Percentiles rank a stretch among this genome's conserved stretches.
These are phyloP conservation scores for Chymomyza amoena DNA, from an alignment of 2,888 invertebrate genomes.

Conservation along the genomic window DNA sequence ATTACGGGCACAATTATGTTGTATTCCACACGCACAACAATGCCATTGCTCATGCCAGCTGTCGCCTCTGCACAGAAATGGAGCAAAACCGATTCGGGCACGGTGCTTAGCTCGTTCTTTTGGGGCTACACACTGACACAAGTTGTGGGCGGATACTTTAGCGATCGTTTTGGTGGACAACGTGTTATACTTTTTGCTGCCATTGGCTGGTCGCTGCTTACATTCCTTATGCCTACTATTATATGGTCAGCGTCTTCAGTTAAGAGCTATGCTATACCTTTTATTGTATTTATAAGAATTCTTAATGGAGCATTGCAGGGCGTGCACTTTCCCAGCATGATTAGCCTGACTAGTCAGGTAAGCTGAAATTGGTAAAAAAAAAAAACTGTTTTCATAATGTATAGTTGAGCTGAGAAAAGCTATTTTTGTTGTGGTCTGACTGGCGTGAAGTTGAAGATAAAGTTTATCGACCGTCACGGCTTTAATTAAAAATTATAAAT, in stretches of 20 bases:
- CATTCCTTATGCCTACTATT: constrained; percentile 81
- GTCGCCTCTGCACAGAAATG: constrained; percentile 83
- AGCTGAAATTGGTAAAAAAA: constrained; percentile 15
- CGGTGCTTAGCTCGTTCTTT: constrained; percentile 85
- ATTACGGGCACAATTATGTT: constrained; percentile 83
- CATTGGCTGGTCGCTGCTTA: constrained; percentile 81
- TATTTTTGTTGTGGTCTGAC: no score
- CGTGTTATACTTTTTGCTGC: constrained; percentile 83
- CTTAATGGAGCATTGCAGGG: constrained; percentile 84
- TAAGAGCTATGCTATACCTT: constrained; percentile 79
- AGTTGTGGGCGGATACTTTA: constrained; percentile 81
- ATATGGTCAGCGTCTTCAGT: constrained; percentile 77
- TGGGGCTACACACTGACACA: constrained; percentile 87
- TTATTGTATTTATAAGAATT: constrained; percentile 82
- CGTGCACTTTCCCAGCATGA: constrained; percentile 85
- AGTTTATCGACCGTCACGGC: neutral
- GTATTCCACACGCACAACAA: constrained; percentile 84
- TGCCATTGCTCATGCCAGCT: constrained; percentile 83
- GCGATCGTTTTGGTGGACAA: constrained; percentile 83
- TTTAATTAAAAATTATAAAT: neutral
- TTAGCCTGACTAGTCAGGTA: constrained; percentile 83
- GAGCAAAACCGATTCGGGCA: constrained; percentile 85
- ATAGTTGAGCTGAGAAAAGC: neutral
- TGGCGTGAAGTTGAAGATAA: neutral
- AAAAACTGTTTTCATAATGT: neutral